phyloP scores from a whole-genome alignment of 2,888 invertebrate species.

The Thymelicus lineola region DNA sequence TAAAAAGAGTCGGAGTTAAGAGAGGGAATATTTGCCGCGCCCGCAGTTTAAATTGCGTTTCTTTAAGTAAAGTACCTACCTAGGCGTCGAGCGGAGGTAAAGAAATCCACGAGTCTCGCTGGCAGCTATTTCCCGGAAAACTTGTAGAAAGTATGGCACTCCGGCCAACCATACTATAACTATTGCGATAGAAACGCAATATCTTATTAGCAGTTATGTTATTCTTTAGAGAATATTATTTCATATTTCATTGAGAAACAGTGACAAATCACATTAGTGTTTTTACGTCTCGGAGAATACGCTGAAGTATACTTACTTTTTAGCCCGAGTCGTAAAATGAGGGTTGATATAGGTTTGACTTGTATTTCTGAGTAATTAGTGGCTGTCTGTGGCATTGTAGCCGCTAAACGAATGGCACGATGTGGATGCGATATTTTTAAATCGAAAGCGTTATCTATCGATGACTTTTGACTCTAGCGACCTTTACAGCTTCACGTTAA shows the following conservation, averaged over 20 bases:
- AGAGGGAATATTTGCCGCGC: slow-evolving; percentile 68
- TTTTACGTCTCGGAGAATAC: too few relatives aligned
- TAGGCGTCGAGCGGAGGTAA: slow-evolving; percentile 53
- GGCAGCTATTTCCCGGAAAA: slow-evolving; percentile 59
- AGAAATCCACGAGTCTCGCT: slow-evolving; percentile 64
- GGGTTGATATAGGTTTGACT: too few relatives aligned
- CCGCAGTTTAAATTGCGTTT: slow-evolving; percentile 77
- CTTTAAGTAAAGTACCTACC: slow-evolving; percentile 54
- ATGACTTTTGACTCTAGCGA: too few relatives aligned
- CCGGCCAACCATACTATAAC: slow-evolving; percentile 15
- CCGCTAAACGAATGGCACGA: too few relatives aligned
- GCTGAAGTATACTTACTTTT: too few relatives aligned
- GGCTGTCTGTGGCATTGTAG: too few relatives aligned
- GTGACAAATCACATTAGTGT: too few relatives aligned
- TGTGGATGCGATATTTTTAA: too few relatives aligned
- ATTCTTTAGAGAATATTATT: background rate
- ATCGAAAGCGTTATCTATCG: too few relatives aligned
- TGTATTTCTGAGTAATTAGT: too few relatives aligned
- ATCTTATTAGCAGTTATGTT: background rate
- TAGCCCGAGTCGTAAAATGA: too few relatives aligned
- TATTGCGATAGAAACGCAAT: slow-evolving; percentile 10
- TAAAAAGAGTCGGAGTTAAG: slow-evolving; percentile 56
- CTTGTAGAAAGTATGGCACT: slow-evolving; percentile 17
- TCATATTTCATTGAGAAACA: background rate
- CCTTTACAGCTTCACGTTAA: too few relatives aligned